Evolutionary conservation across 2,113 vertebrate species (phyloP).

Genomic region (Sinocyclocheilus anshuiensis): DNA sequence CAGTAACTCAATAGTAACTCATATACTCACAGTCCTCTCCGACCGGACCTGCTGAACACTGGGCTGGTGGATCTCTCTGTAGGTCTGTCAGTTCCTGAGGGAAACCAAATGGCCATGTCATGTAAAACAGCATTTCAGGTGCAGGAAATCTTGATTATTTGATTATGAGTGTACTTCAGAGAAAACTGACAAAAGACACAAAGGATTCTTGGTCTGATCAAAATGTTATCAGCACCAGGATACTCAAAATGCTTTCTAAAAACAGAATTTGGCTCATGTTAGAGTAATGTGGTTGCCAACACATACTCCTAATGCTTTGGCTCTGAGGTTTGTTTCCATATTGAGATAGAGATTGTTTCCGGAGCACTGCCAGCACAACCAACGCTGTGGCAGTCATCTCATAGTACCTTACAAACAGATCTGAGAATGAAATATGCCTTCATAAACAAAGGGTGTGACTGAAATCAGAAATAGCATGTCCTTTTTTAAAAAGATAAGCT

Average conservation of each 20-base stretch:
- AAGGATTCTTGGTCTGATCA: neutral
- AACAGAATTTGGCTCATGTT: constrained; percentile 3
- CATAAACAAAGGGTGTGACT: neutral
- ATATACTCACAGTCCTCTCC: constrained; percentile 80
- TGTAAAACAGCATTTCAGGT: neutral
- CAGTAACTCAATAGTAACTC: too few relatives aligned
- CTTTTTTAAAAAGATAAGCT: neutral
- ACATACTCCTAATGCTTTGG: constrained; percentile 2
- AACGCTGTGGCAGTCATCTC: neutral
- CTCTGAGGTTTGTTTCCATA: neutral
- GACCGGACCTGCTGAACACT: constrained; percentile 83
- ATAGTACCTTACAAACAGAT: neutral
- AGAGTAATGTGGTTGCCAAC: neutral
- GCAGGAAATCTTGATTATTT: neutral
- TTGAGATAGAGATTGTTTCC: neutral
- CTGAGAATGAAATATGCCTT: neutral
- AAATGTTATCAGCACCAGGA: neutral
- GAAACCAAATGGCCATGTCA: neutral
- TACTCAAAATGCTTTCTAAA: neutral
- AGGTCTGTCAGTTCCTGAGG: constrained; percentile 80
- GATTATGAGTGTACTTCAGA: neutral
- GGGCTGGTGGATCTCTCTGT: constrained; percentile 82
- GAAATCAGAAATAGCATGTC: neutral
- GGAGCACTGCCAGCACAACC: constrained; percentile 19
- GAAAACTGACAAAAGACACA: neutral